Base-by-base conservation (phyloP, 2,797 vertebrate genomes). In the Brachyrhaphis roseni region DNA sequence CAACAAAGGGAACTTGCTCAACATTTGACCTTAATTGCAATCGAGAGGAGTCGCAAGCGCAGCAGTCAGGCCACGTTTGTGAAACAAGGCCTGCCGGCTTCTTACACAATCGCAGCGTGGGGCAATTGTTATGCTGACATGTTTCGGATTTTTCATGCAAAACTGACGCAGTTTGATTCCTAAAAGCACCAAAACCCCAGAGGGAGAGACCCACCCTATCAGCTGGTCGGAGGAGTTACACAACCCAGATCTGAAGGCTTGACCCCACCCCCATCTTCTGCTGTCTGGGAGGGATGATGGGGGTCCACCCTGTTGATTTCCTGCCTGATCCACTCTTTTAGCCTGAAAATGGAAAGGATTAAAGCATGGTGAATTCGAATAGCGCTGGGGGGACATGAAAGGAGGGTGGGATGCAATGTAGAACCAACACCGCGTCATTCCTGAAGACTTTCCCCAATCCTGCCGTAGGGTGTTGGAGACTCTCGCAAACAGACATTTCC, bases 401-500 rank as follows among this genome's bases (percentile, higher is more conserved):
- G 18, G 20, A 68, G 64, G 36, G 8, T 5, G 36, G 64, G 64
- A 68, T 68, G 8, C 36, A 68, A 41, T 0, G 20, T 10, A 12
- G 34, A 41, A 68, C 36, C 64, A 41, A 8, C 7, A 11, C 36
- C 3, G 36, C 5, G 4, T 23, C 36, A 23, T 68, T 41, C 8
- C 39, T 68, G 64, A 2, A 2, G 34, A 34, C 36, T 41, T 4
- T 41, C 18, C 34, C 4, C 20, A 68, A 68, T 39, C 11, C 36
- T 11, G 62, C 64, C 36, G 4, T 20, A 12, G 64, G 64, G 18
- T 39, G 64, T 41, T 41, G 20, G 6, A 41, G 18, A 62, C 74
- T 46, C 78, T 78, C 81, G 76, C 77, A 68, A 88, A 89, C 82
- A 83, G 77, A 87, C 39, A 93, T 92, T 91, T 91, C 90, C 92